Evolutionary conservation across 23 tunicate species (phyloP).

Genomic region (Corella eumyota): DNA sequence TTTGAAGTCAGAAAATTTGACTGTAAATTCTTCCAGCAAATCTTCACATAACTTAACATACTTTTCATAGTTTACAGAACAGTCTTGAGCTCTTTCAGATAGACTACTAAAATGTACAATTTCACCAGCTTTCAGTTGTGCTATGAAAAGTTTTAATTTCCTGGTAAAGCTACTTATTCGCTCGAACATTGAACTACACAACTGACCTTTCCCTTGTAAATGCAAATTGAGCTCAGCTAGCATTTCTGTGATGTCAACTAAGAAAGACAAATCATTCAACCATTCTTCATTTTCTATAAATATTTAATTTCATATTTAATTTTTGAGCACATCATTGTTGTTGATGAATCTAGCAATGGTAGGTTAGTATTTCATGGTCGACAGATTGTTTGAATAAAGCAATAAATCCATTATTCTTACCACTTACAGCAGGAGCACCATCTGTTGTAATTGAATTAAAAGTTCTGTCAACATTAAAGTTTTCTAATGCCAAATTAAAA

Average conservation of each 20-base stretch:
- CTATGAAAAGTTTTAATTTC: constrained; percentile 8
- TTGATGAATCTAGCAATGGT: constrained; percentile 32
- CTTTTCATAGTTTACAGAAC: constrained; percentile 2
- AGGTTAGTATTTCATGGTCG: background rate
- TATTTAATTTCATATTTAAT: background rate
- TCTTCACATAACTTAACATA: constrained; percentile 3
- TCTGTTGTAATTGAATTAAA: constrained; percentile 6
- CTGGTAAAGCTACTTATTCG: background rate
- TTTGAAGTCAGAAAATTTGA: constrained; percentile 21
- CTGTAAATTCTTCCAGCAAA: constrained; percentile 12
- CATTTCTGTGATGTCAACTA: constrained; percentile 5
- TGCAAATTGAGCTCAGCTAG: background rate
- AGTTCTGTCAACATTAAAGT: constrained; percentile 2
- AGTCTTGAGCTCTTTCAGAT: constrained; percentile 1
- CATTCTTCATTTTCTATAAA: constrained; percentile 5
- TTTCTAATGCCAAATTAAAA: constrained; percentile 4
- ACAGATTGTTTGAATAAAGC: constrained; percentile 2
- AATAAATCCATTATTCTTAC: constrained; percentile 6
- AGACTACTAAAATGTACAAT: constrained; percentile 1
- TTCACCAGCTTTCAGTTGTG: constrained; percentile 1
- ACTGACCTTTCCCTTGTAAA: constrained; percentile 17
- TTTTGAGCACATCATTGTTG: constrained; percentile 1
- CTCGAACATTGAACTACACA: constrained; percentile 2
- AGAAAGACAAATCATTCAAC: constrained; percentile 4
- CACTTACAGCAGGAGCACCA: constrained; percentile 11